These are phyloP conservation scores for Diorhabda carinulata DNA, from an alignment of 1,140 invertebrate genomes.

Conservation along the genomic window DNA sequence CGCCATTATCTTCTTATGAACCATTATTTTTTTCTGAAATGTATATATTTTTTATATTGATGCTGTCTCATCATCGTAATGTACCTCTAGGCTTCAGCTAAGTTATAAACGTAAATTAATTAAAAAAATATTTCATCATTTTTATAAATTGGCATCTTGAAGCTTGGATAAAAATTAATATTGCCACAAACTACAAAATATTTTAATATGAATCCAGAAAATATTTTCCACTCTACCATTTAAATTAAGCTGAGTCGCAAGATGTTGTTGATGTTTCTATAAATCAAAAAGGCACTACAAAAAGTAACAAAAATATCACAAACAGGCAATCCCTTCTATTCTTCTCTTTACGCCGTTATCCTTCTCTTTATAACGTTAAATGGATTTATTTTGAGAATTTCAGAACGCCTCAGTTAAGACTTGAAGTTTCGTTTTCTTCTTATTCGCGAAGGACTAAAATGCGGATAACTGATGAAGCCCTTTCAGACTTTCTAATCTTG, in stretches of 20 bases:
- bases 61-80: too few species aligned
- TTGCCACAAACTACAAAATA: too few species aligned
- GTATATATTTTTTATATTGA: too few species aligned
- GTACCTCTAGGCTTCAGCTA: too few species aligned
- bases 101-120: too few species aligned
- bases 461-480: conserved; percentile 1
- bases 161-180: too few species aligned
- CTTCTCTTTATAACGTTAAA: conserved; percentile 13
- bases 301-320: conserved; percentile 1
- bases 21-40: too few species aligned
- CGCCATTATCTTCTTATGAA: too few species aligned
- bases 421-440: not conserved
- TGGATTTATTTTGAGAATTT: conserved; percentile 12
- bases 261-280: not conserved
- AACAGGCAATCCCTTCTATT: not conserved
- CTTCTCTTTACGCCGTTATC: conserved; percentile 4
- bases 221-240: too few species aligned
- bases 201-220: too few species aligned
- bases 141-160: too few species aligned
- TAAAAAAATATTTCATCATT: too few species aligned
- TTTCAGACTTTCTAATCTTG: conserved; percentile 5
- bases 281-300: not conserved
- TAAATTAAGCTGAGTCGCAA: not conserved
- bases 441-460: conserved; percentile 5
- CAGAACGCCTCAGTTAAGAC: conserved; percentile 1